phyloP scores from a whole-genome alignment of 2,888 invertebrate genomes.

The Bellardia bayeri region DNA sequence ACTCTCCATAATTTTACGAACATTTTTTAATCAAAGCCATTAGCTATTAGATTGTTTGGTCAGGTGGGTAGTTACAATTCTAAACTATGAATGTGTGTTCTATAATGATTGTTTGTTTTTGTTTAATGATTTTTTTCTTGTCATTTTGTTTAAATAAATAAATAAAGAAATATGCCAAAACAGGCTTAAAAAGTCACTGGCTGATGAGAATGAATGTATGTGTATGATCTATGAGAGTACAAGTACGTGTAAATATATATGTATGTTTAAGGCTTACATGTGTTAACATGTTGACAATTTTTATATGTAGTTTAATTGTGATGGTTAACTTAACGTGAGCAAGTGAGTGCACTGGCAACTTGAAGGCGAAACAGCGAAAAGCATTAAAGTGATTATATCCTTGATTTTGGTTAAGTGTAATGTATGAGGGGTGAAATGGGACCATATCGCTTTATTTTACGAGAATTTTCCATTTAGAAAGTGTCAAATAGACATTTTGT shows the following conservation, averaged over 20 bases:
- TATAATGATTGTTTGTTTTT: not conserved
- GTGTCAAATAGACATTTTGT: conserved; percentile 35
- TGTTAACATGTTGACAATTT: conserved; percentile 65
- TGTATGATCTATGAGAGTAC: not conserved
- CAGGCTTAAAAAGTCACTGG: conserved; percentile 61
- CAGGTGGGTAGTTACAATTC: not conserved
- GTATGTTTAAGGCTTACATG: not conserved
- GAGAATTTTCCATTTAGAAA: conserved; percentile 18
- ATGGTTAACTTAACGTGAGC: conserved; percentile 55
- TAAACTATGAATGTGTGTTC: not conserved
- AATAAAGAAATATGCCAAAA: conserved; percentile 36
- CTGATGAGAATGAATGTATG: not conserved
- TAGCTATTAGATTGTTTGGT: too few relatives aligned
- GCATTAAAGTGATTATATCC: conserved; percentile 59
- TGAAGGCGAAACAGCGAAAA: conserved; percentile 36
- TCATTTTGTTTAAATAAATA: conserved; percentile 19
- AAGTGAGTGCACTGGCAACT: conserved; percentile 20
- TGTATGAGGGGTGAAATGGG: not conserved
- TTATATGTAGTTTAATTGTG: conserved; percentile 43
- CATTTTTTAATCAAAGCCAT: too few relatives aligned
- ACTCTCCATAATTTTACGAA: too few relatives aligned
- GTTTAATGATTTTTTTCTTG: not conserved
- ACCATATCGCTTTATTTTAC: not conserved
- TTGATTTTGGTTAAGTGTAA: not conserved
- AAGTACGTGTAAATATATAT: not conserved